Base-by-base conservation (phyloP, 1,140 invertebrate genomes). In the Cotesia vestalis region DNA sequence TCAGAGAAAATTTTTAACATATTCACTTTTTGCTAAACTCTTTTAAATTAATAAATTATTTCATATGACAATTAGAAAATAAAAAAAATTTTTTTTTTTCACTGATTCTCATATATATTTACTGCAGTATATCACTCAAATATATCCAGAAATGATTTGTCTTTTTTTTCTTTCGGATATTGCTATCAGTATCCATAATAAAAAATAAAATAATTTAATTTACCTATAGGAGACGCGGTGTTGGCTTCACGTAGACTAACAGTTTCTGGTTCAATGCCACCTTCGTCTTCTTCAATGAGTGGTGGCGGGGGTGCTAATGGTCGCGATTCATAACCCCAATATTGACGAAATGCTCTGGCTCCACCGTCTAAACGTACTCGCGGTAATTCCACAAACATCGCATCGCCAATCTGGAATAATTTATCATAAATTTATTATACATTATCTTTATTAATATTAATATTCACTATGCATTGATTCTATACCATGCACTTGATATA, bases 361-460 rank as follows among this genome's bases (percentile, higher is more conserved):
- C 91, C 91, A 11, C 91, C 91, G 78, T 93, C 92, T 70, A 93
- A 82, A 51, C 92, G 87, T 4, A 93, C 90, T 5, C 92, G 88
- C 17, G 92, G 92, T 63, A 92, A 79, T 73, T 91, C 90, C 4
- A 90, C 88, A 79, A 90, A 90, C 80, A 90, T 84, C 14, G 89
- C 87, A 77, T 90, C 89, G 3, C 89, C 89, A 75, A 90, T 82
- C 90, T 90, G 80, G 4, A 82, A 85, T 57, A 40, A 67, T 51
- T 59, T 2, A 9, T 20, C 4, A 20, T 59, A 9, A 59, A 59
- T 59, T 59, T 9, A 20, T 27, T 9, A 59, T 59, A 2, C 20
- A 11, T 20, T 53, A 51, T 69, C 17, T 40, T 20, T 63, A 55
- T 27, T 55, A 51, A 1, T 11, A n/a, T 4, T 36, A 59, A 35